Evolutionary conservation across 2,888 invertebrate species (phyloP).

Genomic region (Leptopterna dolabrata): DNA sequence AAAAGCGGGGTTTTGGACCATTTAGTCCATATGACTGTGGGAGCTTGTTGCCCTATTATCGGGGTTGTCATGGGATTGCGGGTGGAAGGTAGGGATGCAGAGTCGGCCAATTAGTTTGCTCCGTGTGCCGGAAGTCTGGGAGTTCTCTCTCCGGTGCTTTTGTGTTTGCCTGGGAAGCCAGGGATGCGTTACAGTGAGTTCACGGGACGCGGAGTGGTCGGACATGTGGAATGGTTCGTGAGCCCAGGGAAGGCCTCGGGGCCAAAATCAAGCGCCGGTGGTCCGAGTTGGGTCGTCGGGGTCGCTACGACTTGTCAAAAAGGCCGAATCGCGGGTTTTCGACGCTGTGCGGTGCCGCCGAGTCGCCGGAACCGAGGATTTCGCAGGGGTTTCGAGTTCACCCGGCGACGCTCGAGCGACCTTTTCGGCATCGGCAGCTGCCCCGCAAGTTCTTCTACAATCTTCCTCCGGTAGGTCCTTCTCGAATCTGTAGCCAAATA

Average conservation of each 20-base stretch:
- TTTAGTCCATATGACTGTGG: background rate
- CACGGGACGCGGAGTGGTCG: background rate
- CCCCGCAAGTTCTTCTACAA: slow-evolving; percentile 32
- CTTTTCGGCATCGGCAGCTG: background rate
- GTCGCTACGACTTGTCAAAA: slow-evolving; percentile 58
- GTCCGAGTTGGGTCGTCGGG: slow-evolving; percentile 63
- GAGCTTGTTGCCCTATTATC: slow-evolving; percentile 36
- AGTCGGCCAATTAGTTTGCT: slow-evolving; percentile 47
- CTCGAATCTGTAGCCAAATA: too few species aligned
- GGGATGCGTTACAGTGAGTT: slow-evolving; percentile 50
- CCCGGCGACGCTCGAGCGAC: slow-evolving; percentile 28
- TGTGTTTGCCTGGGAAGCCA: slow-evolving; percentile 34
- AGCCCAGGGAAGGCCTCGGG: slow-evolving; percentile 57
- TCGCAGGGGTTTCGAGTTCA: slow-evolving; percentile 53
- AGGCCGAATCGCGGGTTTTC: slow-evolving; percentile 49
- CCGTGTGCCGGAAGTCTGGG: slow-evolving; percentile 47
- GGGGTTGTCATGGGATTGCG: background rate
- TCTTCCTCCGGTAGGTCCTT: slow-evolving; percentile 39
- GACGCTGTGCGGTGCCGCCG: slow-evolving; percentile 54
- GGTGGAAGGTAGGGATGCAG: slow-evolving; percentile 15
- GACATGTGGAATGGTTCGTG: slow-evolving; percentile 38
- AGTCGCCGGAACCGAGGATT: slow-evolving; percentile 56
- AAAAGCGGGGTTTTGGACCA: background rate
- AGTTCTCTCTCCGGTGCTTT: slow-evolving; percentile 33
- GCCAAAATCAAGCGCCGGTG: slow-evolving; percentile 63